Evolutionary conservation across 1,140 invertebrate genomes (phyloP).

Genomic region (Halesus radiatus): DNA sequence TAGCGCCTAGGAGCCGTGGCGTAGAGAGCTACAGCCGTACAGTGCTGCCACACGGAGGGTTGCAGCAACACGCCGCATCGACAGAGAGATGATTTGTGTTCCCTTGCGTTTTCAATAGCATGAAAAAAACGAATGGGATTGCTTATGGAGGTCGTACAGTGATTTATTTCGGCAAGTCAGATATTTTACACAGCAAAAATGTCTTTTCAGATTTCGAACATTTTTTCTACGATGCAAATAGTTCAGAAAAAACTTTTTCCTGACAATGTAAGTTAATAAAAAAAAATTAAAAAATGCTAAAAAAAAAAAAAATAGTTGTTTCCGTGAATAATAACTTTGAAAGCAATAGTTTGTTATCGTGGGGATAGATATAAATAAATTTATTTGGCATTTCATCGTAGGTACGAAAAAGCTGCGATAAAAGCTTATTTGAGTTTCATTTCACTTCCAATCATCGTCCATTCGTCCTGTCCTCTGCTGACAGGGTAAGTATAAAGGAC

Average conservation of each 20-base stretch:
- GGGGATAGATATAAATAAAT: no score
- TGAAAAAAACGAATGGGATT: slow-evolving; percentile 18
- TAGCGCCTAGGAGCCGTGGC: background rate
- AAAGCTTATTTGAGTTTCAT: slow-evolving; percentile 59
- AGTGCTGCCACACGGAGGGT: slow-evolving; percentile 43
- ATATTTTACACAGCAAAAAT: no score
- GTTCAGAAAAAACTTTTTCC: no score
- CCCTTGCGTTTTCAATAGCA: background rate
- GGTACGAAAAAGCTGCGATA: background rate
- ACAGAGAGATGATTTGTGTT: slow-evolving; percentile 43
- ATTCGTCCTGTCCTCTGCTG: slow-evolving; percentile 20
- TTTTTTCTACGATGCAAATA: no score
- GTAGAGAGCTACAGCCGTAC: slow-evolving; percentile 33
- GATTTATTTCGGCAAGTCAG: background rate
- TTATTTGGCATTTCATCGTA: no score
- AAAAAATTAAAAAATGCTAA: no score
- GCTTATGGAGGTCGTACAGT: slow-evolving; percentile 3
- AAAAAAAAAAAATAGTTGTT: no score
- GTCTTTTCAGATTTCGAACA: no score
- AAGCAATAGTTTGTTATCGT: no score
- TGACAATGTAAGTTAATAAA: no score
- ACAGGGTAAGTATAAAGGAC: slow-evolving; percentile 27
- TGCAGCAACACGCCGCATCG: slow-evolving; percentile 50
- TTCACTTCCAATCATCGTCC: slow-evolving; percentile 51
- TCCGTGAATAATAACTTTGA: no score